Evolutionary conservation across 2,888 invertebrate species (phyloP), one percentile per base, ranked within the genome.

Genomic region (Deladenus siricidicola): DNA sequence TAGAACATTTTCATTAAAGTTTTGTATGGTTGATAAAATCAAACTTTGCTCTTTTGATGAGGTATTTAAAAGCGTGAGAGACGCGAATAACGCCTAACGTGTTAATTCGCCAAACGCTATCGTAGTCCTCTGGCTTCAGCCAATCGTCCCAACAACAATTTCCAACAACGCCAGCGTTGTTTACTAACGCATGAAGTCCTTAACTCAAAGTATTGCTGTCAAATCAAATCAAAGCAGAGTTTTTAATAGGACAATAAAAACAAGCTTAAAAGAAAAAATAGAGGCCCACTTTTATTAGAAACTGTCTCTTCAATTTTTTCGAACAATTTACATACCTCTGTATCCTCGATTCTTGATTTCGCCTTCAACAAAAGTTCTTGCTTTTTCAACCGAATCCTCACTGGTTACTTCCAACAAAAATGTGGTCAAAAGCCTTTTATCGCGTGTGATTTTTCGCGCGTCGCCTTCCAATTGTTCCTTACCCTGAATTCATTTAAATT

Each of bases 61-160:
- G 58, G 50, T 64, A 64, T 50, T 72, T 71, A 43, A 75, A 60
- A 8, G 70, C 67, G 45, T 74, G 69, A 2, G 75, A 74, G 4
- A 70, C 68, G 53, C 71, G 63, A 19, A 80, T 75, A 3, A 79
- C 73, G 6, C 81, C 81, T 56, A 73, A 75, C 3, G 78, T 61
- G 64, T 81, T 81, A 28, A 60, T 58, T 44, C 56, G 50, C 49
- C 49, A 60, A 24, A 73, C 73, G 56, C 67, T 64, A n/a, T 65
- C 60, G 66, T 79, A 81, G 55, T 80, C 79, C 3, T 75, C 71
- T 2, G 73, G 60, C 0, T 69, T 62, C n/a, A 79, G 67, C 72
- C 79, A 79, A 63, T 81, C 80, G 28, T 74, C 70, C 2, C 72
- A 72, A 19, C 76, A 74, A 8, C 72, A 62, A 14, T 69, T 66